These are phyloP conservation scores for Pardosa pseudoannulata DNA, from an alignment of 2,888 invertebrate species.

Conservation along the genomic window DNA sequence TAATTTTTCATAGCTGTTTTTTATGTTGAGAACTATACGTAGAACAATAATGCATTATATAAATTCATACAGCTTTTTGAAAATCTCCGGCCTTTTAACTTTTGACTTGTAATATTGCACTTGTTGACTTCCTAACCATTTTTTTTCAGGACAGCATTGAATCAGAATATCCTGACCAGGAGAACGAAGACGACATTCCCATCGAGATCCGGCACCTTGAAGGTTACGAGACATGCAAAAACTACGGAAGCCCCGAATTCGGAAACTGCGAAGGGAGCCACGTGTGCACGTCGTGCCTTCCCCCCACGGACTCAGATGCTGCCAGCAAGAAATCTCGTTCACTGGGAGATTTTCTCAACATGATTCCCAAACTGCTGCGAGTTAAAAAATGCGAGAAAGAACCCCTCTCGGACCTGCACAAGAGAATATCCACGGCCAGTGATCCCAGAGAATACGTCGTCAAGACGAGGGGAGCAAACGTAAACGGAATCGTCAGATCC, in stretches of 20 bases:
- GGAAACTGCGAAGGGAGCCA: slow-evolving; percentile 33
- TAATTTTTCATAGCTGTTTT: too few relatives aligned
- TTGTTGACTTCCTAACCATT: too few relatives aligned
- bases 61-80: too few relatives aligned
- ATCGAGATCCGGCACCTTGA: slow-evolving; percentile 91
- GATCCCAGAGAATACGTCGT: slow-evolving; percentile 73
- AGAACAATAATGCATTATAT: too few relatives aligned
- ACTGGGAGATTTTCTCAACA: slow-evolving; percentile 68
- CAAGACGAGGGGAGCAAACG: slow-evolving; percentile 45
- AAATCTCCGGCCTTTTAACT: too few relatives aligned
- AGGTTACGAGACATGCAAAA: slow-evolving; percentile 70
- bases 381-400: slow-evolving; percentile 67
- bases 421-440: slow-evolving; percentile 72
- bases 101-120: too few relatives aligned
- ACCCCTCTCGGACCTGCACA: slow-evolving; percentile 64
- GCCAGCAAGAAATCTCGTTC: slow-evolving; percentile 57
- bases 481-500: slow-evolving; percentile 68
- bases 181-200: slow-evolving; percentile 86
- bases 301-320: slow-evolving; percentile 13
- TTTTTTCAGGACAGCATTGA: slow-evolving; percentile 78
- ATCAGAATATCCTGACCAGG: slow-evolving; percentile 57
- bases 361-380: slow-evolving; percentile 69
- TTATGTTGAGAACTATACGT: too few relatives aligned
- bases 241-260: slow-evolving; percentile 45
- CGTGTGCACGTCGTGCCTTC: slow-evolving; percentile 48